Evolutionary conservation across 2,113 vertebrate species (phyloP).

Genomic region (Colossoma macropomum): DNA sequence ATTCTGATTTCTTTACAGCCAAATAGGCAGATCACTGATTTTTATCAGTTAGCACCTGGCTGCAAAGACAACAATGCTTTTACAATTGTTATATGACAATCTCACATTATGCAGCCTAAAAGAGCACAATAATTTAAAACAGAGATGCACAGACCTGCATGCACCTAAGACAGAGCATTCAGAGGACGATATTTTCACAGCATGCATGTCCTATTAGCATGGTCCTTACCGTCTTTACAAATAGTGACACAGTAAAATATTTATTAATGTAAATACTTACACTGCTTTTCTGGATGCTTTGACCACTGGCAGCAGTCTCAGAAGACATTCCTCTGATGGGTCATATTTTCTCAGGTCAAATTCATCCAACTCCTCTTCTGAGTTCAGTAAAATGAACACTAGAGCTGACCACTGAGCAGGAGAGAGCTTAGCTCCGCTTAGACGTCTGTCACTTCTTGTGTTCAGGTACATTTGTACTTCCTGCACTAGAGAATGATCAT

Average conservation of each 20-base stretch:
- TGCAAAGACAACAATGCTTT: too few species aligned
- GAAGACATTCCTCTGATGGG: conserved; percentile 10
- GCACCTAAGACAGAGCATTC: too few species aligned
- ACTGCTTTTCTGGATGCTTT: conserved; percentile 3
- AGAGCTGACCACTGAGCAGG: conserved; percentile 26
- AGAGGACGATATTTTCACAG: too few species aligned
- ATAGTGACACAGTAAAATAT: not conserved
- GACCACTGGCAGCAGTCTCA: conserved; percentile 27
- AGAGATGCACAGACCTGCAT: too few species aligned
- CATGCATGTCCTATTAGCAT: too few species aligned
- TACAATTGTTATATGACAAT: too few species aligned
- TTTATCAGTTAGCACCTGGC: too few species aligned
- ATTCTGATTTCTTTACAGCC: too few species aligned
- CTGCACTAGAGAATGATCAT: conserved; percentile 19
- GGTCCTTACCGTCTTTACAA: too few species aligned
- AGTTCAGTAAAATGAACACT: not conserved
- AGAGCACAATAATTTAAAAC: too few species aligned
- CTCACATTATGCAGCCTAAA: too few species aligned
- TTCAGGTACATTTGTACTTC: conserved; percentile 17
- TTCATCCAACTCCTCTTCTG: not conserved
- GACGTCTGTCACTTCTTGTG: not conserved
- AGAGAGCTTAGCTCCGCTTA: not conserved
- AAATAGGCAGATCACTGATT: too few species aligned
- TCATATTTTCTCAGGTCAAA: conserved; percentile 12
- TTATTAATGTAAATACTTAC: not conserved